Percentiles rank a stretch among this genome's conserved stretches.
Evolutionary conservation across 1,140 invertebrate genomes (phyloP).

Genomic region (Heliconius hermathena): DNA sequence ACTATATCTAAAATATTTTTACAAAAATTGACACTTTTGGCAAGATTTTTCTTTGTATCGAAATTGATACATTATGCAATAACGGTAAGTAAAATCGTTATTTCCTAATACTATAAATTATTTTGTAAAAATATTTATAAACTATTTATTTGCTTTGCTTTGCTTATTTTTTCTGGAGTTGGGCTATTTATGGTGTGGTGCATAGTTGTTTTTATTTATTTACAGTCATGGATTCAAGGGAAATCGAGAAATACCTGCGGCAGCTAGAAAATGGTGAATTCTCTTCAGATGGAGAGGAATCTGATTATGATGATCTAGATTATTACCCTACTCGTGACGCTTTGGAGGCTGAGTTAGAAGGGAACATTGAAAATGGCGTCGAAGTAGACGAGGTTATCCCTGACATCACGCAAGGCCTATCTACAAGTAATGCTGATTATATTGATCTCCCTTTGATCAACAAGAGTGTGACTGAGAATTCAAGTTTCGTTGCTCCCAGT

Average conservation of each 20-base stretch:
- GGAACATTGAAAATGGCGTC: background rate
- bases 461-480: too few species aligned
- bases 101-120: too few species aligned
- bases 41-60: too few species aligned
- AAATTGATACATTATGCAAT: too few species aligned
- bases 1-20: conserved; percentile 1
- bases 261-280: conserved; percentile 15
- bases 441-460: too few species aligned
- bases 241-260: conserved; percentile 7
- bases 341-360: conserved; percentile 8
- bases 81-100: too few species aligned
- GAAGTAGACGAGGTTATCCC: too few species aligned
- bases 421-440: too few species aligned
- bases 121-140: background rate
- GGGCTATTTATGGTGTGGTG: conserved; percentile 8
- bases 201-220: conserved; percentile 11
- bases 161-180: background rate
- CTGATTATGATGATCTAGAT: conserved; percentile 13
- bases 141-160: conserved; percentile 12
- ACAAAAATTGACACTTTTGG: background rate
- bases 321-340: conserved; percentile 10
- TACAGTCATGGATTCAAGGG: conserved; percentile 13
- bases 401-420: too few species aligned
- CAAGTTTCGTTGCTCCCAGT: too few species aligned
- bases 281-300: background rate